phyloP scores from a whole-genome alignment of 2,888 invertebrate genomes.

The Periphyllus acericola region DNA sequence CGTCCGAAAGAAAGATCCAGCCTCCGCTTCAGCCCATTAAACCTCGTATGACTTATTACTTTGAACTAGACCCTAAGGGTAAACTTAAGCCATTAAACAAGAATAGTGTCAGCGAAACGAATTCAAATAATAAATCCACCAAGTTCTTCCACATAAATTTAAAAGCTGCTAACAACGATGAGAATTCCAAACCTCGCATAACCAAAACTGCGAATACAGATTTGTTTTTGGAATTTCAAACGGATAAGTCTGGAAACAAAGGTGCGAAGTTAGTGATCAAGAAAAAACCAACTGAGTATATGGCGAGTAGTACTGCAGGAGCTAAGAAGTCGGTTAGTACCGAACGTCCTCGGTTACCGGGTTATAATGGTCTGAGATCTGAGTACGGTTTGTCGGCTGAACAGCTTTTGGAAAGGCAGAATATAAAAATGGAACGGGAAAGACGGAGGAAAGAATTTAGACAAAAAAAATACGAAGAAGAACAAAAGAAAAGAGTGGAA shows the following conservation, averaged over 20 bases:
- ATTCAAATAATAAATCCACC: background rate
- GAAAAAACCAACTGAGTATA: slow-evolving; percentile 19
- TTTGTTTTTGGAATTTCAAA: slow-evolving; percentile 48
- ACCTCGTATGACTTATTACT: slow-evolving; percentile 44
- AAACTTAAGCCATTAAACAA: slow-evolving; percentile 41
- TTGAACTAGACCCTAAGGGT: slow-evolving; percentile 46
- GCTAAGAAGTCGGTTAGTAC: background rate
- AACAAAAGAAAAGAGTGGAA: slow-evolving; percentile 64
- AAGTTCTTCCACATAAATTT: slow-evolving; percentile 51
- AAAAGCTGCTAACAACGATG: slow-evolving; percentile 2
- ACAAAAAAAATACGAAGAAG: slow-evolving; percentile 64
- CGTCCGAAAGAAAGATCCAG: background rate
- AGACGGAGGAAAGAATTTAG: slow-evolving; percentile 61
- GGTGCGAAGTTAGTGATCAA: slow-evolving; percentile 40
- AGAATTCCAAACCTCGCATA: background rate
- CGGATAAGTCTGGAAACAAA: slow-evolving; percentile 36
- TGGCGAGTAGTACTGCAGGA: background rate
- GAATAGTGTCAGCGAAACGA: background rate
- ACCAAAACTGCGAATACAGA: slow-evolving; percentile 41
- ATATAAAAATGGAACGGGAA: slow-evolving; percentile 63
- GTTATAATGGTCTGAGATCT: slow-evolving; percentile 65
- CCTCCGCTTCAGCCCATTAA: background rate
- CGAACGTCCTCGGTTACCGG: slow-evolving; percentile 63
- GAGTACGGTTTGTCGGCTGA: slow-evolving; percentile 65
- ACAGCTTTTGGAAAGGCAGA: slow-evolving; percentile 65